Percentiles rank a stretch among this genome's conserved stretches.
Conservation (phyloP, 2,888 invertebrate genomes). For the Xestobium rufovillosum region DNA sequence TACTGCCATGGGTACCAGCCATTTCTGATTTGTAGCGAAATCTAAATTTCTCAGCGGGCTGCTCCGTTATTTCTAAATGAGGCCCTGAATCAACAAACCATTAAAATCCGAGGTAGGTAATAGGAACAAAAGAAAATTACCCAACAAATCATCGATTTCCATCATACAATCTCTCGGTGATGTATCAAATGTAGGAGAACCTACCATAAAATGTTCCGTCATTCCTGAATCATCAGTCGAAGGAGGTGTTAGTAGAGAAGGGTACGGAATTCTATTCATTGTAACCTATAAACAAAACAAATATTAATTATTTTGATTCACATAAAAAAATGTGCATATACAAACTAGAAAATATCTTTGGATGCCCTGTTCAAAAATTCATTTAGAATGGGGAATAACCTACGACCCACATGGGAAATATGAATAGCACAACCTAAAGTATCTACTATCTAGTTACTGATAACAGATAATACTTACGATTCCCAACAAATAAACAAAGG, state of each 20-base stretch:
- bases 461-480: no score
- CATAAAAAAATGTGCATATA: no score
- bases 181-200: slow-evolving; percentile 25
- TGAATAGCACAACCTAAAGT: no score
- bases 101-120: slow-evolving; percentile 6
- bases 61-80: slow-evolving; percentile 56
- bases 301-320: no score
- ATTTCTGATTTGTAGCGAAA: slow-evolving; percentile 83
- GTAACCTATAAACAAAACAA: no score
- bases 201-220: slow-evolving; percentile 27
- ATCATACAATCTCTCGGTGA: slow-evolving; percentile 16
- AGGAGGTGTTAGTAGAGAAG: slow-evolving; percentile 34
- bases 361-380: no score
- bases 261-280: no score
- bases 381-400: no score
- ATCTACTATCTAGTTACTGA: no score
- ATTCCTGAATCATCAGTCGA: slow-evolving; percentile 36
- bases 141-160: neutral
- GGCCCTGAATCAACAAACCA: slow-evolving; percentile 34
- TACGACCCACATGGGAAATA: no score
- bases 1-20: slow-evolving; percentile 77
- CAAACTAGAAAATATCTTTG: no score
- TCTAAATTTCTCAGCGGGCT: slow-evolving; percentile 73
- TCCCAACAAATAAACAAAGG: no score
- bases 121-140: neutral